Conservation (phyloP, 2,797 vertebrate species). For the Varecia variegata region DNA sequence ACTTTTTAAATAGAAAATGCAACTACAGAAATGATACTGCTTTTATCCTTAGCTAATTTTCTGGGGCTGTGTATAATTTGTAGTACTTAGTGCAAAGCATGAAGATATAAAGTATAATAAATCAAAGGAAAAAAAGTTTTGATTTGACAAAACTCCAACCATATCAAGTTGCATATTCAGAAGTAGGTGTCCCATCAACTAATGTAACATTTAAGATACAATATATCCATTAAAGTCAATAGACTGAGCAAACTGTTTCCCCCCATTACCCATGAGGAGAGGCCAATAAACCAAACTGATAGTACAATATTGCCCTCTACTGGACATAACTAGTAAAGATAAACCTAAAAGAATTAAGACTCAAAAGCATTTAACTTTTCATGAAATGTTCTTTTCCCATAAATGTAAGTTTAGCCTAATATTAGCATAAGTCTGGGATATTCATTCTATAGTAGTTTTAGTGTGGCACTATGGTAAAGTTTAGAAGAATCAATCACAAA, state of each 20-base stretch:
- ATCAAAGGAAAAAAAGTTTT: slow-evolving; percentile 40
- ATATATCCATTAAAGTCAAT: neutral
- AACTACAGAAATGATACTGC: slow-evolving; percentile 19
- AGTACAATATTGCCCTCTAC: slow-evolving; percentile 82
- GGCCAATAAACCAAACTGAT: slow-evolving; percentile 17
- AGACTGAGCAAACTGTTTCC: neutral
- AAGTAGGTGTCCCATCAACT: neutral
- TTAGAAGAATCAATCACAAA: slow-evolving; percentile 10
- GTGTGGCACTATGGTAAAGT: neutral
- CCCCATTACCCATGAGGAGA: neutral
- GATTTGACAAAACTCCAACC: slow-evolving; percentile 37
- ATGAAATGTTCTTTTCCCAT: neutral
- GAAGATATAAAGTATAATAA: neutral
- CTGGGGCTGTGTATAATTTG: neutral
- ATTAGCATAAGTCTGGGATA: neutral
- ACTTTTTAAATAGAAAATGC: neutral
- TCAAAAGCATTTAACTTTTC: neutral
- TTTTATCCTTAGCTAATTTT: slow-evolving; percentile 45
- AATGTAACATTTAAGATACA: slow-evolving; percentile 26
- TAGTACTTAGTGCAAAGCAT: neutral
- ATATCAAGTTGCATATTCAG: neutral
- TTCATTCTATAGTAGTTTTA: neutral
- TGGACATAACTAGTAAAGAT: slow-evolving; percentile 70
- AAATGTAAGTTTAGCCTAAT: slow-evolving; percentile 8
- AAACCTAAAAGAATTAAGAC: neutral